Evolutionary conservation across 2,888 invertebrate species (phyloP), one percentile per base, ranked within the genome.

Genomic region (Coenonympha arcania): DNA sequence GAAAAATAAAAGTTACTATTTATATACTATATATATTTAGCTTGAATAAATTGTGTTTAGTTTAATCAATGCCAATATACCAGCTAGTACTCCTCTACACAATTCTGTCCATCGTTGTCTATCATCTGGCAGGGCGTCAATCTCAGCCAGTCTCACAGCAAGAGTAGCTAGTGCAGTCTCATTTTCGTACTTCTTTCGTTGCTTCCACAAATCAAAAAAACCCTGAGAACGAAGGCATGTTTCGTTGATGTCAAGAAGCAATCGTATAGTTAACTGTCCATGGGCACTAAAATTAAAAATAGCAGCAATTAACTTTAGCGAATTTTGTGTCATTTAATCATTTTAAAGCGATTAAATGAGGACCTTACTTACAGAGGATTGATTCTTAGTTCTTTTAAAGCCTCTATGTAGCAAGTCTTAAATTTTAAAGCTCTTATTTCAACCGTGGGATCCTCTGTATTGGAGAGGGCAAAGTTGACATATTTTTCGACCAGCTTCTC

Each of bases 111-210:
- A 92, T 62, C 87, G 87, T 41, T 83, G 79, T 48, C 79, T 68
- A 47, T 88, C 82, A 61, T 87, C 89, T 39, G 87, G 79, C 54
- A 96, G 83, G 9, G 86, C 82, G 79, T 96, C 95, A 49, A 97
- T 79, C 61, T 89, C 85, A 33, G 87, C 74, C 54, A 97, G 79
- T 50, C 95, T 88, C 31, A 86, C 76, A 52, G 89, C 85, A 24
- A 98, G 89, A 56, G 90, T 87, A 33, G 86, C 78, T 53, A 98
- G 80, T 0, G 98, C 96, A 48, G 90, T 87, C 61, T 91, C 90
- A 73, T 97, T 98, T 86, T 98, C 98, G 66, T 88, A 83, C 68
- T 92, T 91, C 73, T 98, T 98, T 86, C 96, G 96, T 85, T 92
- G 81, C 54, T 88, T 84, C 91, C 91, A 92, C 34, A 97, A 93